Percentiles rank a stretch among this genome's conserved stretches.
Evolutionary conservation across 2,888 invertebrate species (phyloP).

Genomic region (Drosophila pullipes): DNA sequence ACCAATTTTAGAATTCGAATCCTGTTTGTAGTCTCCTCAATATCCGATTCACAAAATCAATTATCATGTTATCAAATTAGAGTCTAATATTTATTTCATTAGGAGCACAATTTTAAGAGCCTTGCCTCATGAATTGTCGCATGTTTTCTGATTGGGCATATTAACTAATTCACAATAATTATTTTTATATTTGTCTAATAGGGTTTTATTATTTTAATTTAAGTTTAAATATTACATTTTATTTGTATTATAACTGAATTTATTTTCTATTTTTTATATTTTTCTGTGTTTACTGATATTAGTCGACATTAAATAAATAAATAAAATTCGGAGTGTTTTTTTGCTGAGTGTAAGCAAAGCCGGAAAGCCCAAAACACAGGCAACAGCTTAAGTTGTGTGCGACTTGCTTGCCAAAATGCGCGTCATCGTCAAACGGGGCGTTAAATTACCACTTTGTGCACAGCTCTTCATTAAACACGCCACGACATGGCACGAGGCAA

Average conservation of each 20-base stretch:
- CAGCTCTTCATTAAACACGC: constrained; percentile 52
- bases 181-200: not conserved
- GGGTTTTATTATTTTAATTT: not conserved
- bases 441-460: constrained; percentile 75
- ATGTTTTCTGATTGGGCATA: not conserved
- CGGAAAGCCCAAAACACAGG: constrained; percentile 13
- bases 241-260: not conserved
- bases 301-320: not conserved
- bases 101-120: not conserved
- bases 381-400: constrained; percentile 32
- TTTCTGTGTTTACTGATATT: not conserved
- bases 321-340: not conserved
- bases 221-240: not conserved
- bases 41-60: not conserved
- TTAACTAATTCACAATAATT: not conserved
- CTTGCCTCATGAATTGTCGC: not conserved
- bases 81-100: not conserved
- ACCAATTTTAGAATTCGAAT: not conserved
- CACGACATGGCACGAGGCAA: constrained; percentile 9
- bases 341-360: constrained; percentile 31
- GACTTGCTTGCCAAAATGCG: constrained; percentile 40
- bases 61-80: no score
- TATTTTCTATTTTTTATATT: not conserved
- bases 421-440: constrained; percentile 64
- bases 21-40: not conserved